These are phyloP conservation scores for Augochlorella aurata DNA, from an alignment of 2,888 invertebrate species.

Conservation along the genomic window DNA sequence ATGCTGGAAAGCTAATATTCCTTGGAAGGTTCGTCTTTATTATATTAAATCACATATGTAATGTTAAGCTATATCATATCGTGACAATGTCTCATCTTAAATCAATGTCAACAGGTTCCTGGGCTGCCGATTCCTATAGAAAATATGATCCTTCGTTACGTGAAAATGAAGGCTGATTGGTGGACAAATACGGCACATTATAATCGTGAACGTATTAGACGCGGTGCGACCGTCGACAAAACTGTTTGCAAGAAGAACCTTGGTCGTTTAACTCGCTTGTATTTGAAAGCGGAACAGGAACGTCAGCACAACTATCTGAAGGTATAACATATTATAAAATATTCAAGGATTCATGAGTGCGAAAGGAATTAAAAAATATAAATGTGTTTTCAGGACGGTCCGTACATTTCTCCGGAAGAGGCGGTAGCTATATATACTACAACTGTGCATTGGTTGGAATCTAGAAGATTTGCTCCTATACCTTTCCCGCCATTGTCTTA, in stretches of 20 bases:
- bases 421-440: slow-evolving; percentile 99
- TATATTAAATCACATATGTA: not conserved
- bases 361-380: not conserved
- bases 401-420: slow-evolving; percentile 99
- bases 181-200: slow-evolving; percentile 99
- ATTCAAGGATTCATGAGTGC: not conserved
- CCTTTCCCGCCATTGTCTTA: slow-evolving; percentile 99
- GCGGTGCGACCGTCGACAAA: slow-evolving; percentile 99
- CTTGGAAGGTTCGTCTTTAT: slow-evolving; percentile 92
- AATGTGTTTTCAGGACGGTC: slow-evolving; percentile 89
- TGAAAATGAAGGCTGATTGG: slow-evolving; percentile 99
- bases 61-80: not conserved
- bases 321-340: slow-evolving; percentile 79
- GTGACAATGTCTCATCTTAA: not conserved
- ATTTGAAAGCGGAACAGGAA: slow-evolving; percentile 99
- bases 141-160: slow-evolving; percentile 99
- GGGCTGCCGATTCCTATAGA: slow-evolving; percentile 99
- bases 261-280: slow-evolving; percentile 97
- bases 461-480: slow-evolving; percentile 98
- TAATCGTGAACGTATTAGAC: slow-evolving; percentile 98
- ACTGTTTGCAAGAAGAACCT: slow-evolving; percentile 99
- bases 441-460: slow-evolving; percentile 99
- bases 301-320: slow-evolving; percentile 99
- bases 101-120: slow-evolving; percentile 87
- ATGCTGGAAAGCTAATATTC: slow-evolving; percentile 99